Evolutionary conservation across 1,140 invertebrate genomes (phyloP), one percentile per base, ranked within the genome.

Genomic region (Heliconius melpomene): DNA sequence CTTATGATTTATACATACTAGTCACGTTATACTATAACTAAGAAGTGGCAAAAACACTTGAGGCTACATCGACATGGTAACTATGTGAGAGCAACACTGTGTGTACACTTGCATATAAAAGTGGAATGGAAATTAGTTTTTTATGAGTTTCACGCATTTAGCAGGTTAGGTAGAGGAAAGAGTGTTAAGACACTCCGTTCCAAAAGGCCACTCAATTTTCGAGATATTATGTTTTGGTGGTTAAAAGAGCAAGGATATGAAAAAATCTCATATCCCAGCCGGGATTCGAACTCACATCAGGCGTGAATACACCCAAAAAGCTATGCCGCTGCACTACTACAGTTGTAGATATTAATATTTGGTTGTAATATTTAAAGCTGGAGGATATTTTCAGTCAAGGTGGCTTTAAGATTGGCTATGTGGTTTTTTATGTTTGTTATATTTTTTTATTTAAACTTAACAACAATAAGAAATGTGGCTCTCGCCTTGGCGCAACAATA

Each of bases 11-110:
- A 66, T 66, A 66, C 26, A 29, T 26, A 66, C 60, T 66, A 29
- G 60, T 26, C 60, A 66, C 23, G 60, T 26, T 66, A 66, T 29
- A 57, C 18, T n/a, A 23, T 9, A 46, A 46, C 13, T 46, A 66
- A 26, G 60, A 66, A 66, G 60, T 66, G 60, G 60, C 60, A 66
- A 66, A 66, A 66, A 66, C 60, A 66, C 60, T 66, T 66, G 60
- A 66, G 60, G 60, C 60, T 26, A 66, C 60, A 66, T 66, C 26
- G 26, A 66, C 60, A n/a, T 29, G 23, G 60, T 66, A 29, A 29
- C 26, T n/a, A 29, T 66, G 23, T 26, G 23, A 26, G 23, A 29
- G 60, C 26, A 66, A 66, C 60, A 29, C 60, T 66, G n/a, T 60
- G 16, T 7, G 54, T 66, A 66, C 60, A 66, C 3, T 60, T 26